phyloP scores from a whole-genome alignment of 2,113 vertebrate species.

The Rhynchomys soricoides region DNA sequence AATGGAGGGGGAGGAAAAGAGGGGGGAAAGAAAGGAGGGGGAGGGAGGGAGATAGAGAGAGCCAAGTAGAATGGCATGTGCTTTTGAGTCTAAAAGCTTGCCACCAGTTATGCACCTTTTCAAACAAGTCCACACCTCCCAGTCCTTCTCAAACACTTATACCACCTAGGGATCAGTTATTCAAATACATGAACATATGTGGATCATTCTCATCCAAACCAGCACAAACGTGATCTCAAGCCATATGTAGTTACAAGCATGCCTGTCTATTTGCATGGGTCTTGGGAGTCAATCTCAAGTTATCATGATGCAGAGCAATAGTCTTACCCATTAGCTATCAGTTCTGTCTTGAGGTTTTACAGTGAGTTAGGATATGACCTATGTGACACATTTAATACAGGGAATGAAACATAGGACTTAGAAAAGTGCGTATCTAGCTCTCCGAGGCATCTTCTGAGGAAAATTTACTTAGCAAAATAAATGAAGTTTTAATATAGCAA shows the following conservation, averaged over 20 bases:
- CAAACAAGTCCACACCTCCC: too few species aligned
- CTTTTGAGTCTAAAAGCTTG: not conserved
- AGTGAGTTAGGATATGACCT: constrained; percentile 58
- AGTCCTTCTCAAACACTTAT: too few species aligned
- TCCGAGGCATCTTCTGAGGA: constrained; percentile 29
- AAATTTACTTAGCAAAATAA: constrained; percentile 52
- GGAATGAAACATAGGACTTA: constrained; percentile 28
- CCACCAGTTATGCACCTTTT: too few species aligned
- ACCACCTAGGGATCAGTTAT: not conserved
- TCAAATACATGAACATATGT: not conserved
- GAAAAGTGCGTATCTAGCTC: constrained; percentile 17
- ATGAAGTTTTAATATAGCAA: constrained; percentile 27
- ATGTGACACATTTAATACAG: constrained; percentile 43
- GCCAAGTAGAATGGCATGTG: not conserved
- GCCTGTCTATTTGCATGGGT: not conserved
- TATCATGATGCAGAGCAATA: not conserved
- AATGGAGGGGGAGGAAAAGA: too few species aligned
- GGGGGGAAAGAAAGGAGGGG: not conserved
- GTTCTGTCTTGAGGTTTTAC: not conserved
- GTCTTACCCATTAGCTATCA: not conserved
- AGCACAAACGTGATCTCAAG: not conserved
- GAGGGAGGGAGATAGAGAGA: too few species aligned
- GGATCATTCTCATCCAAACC: not conserved
- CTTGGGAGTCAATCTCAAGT: too few species aligned
- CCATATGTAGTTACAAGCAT: too few species aligned